These are phyloP conservation scores for Chymomyza amoena DNA, from an alignment of 2,888 invertebrate genomes.

Conservation along the genomic window DNA sequence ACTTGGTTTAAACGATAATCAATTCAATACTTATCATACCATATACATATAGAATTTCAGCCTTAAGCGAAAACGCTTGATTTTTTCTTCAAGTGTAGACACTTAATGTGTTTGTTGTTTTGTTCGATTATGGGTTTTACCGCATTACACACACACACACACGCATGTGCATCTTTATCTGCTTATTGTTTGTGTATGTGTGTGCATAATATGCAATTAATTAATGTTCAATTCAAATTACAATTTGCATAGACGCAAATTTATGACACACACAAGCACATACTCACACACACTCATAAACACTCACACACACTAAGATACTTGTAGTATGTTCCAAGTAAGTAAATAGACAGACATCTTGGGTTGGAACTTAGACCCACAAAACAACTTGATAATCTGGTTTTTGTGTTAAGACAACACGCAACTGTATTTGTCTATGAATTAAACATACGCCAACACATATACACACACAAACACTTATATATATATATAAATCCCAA, in stretches of 20 bases:
- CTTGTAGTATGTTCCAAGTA: neutral
- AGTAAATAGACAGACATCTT: neutral
- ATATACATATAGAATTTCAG: too few relatives aligned
- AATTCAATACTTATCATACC: too few relatives aligned
- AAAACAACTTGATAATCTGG: conserved; percentile 26
- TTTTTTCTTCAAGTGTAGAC: conserved; percentile 27
- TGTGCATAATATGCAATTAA: conserved; percentile 62
- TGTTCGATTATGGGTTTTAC: conserved; percentile 60
- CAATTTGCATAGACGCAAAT: conserved; percentile 42
- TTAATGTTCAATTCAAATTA: conserved; percentile 67
- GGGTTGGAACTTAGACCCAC: conserved; percentile 1
- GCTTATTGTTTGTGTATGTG: neutral
- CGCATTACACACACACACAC: conserved; percentile 33
- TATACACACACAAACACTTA: neutral
- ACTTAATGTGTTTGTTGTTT: conserved; percentile 15
- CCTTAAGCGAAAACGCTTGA: too few relatives aligned
- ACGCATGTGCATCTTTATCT: neutral
- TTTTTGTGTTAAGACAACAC: conserved; percentile 19
- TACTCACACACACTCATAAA: neutral
- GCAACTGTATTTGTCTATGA: neutral
- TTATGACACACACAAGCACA: conserved; percentile 29
- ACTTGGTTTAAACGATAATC: too few relatives aligned
- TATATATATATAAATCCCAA: neutral
- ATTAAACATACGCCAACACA: neutral
- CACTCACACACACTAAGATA: neutral